Percentiles rank a stretch among this genome's conserved stretches.
These are phyloP conservation scores for Brachyptera putata DNA, from an alignment of 2,888 invertebrate species.

Conservation along the genomic window DNA sequence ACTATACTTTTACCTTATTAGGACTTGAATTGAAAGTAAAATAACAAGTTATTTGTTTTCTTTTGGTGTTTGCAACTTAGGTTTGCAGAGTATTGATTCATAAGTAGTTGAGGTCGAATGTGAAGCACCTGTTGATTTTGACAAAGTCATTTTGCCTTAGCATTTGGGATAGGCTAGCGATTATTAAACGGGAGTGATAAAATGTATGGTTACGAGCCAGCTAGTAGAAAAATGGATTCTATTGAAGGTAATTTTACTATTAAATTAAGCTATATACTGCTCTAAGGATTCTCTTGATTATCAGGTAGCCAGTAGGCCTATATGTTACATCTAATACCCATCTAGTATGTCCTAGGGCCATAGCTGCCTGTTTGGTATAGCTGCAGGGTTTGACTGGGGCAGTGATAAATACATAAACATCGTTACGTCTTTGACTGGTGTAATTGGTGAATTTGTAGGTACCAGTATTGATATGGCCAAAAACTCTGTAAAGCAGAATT, in stretches of 20 bases:
- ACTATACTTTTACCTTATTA: constrained; percentile 41
- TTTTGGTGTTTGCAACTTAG: constrained; percentile 23
- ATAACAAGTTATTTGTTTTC: constrained; percentile 26
- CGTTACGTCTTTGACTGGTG: too few species aligned
- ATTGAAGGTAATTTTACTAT: constrained; percentile 60
- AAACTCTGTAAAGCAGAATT: too few species aligned
- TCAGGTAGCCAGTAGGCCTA: background rate
- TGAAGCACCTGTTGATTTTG: constrained; percentile 62
- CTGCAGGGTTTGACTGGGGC: too few species aligned
- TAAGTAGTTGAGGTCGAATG: background rate
- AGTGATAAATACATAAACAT: too few species aligned
- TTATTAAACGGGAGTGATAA: too few species aligned
- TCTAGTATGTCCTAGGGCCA: too few species aligned
- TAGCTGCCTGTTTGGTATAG: too few species aligned
- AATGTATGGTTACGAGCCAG: constrained; percentile 73
- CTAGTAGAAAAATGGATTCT: constrained; percentile 67
- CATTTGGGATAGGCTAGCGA: too few species aligned
- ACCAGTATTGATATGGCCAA: too few species aligned
- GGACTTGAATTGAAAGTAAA: constrained; percentile 39
- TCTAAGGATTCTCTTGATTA: background rate
- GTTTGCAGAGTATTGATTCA: background rate
- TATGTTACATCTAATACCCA: too few species aligned
- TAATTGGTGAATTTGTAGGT: too few species aligned
- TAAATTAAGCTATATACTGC: background rate
- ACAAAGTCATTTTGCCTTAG: too few species aligned